phyloP scores from a whole-genome alignment of 2,113 vertebrate species.

The Dicrurus megarhynchus region DNA sequence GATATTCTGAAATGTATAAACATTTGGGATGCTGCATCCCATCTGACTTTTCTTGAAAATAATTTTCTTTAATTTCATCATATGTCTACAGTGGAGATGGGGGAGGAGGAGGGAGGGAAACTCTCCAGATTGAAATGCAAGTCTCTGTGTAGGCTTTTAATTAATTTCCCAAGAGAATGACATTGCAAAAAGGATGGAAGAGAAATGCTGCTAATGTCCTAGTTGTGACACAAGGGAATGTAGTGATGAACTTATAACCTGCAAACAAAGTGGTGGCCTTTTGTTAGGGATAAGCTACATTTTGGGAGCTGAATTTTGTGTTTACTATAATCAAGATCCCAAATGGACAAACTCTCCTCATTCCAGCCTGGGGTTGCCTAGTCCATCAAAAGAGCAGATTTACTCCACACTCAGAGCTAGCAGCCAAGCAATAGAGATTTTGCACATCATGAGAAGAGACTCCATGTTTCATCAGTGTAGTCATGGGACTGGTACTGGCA shows the following conservation, averaged over 20 bases:
- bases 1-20: background rate
- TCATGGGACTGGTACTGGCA: background rate
- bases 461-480: background rate
- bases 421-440: background rate
- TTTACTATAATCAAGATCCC: background rate
- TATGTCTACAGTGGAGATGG: background rate
- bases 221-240: background rate
- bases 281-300: background rate
- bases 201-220: background rate
- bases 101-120: background rate
- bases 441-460: background rate
- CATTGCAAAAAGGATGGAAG: background rate
- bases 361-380: background rate
- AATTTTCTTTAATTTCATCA: background rate
- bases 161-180: constrained; percentile 18
- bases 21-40: background rate
- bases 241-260: background rate
- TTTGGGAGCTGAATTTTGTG: background rate
- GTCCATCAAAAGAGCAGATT: background rate
- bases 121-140: background rate
- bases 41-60: background rate
- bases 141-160: background rate
- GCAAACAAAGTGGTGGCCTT: background rate
- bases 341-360: background rate
- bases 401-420: background rate